Evolutionary conservation across 2,888 invertebrate species (phyloP).

Genomic region (Ectropis crepuscularia): DNA sequence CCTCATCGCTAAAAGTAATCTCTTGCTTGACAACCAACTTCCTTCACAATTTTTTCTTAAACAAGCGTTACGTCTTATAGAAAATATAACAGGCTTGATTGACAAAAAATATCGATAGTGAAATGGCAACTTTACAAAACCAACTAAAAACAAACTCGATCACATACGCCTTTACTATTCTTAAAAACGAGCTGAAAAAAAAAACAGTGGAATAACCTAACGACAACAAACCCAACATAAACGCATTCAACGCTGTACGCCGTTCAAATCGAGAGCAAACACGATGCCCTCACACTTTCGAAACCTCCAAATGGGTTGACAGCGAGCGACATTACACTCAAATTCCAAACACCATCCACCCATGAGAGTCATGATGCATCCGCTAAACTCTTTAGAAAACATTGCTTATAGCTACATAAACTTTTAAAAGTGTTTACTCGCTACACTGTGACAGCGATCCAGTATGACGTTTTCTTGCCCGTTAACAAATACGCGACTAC

Average conservation of each 20-base stretch:
- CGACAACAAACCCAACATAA: constrained; percentile 6
- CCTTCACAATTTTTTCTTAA: no score
- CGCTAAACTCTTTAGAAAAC: constrained; percentile 80
- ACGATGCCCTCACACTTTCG: constrained; percentile 58
- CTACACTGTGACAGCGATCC: constrained; percentile 75
- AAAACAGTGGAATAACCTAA: not conserved
- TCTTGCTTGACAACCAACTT: no score
- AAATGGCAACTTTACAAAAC: no score
- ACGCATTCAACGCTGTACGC: constrained; percentile 23
- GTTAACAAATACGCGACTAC: constrained; percentile 59
- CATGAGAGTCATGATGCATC: constrained; percentile 75
- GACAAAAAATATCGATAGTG: no score
- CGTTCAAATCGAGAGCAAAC: constrained; percentile 45
- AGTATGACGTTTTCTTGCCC: constrained; percentile 68
- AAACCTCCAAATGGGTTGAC: constrained; percentile 64
- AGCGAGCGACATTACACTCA: constrained; percentile 60
- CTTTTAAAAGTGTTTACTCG: constrained; percentile 82
- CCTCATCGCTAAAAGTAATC: no score
- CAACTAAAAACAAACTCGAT: no score
- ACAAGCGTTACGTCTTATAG: no score
- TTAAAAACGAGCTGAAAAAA: not conserved
- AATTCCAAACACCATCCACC: constrained; percentile 68
- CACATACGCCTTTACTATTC: not conserved
- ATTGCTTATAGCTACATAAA: constrained; percentile 78
- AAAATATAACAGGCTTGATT: no score